phyloP scores from a whole-genome alignment of 1,140 invertebrate species.

The Drosophila ogumai region DNA sequence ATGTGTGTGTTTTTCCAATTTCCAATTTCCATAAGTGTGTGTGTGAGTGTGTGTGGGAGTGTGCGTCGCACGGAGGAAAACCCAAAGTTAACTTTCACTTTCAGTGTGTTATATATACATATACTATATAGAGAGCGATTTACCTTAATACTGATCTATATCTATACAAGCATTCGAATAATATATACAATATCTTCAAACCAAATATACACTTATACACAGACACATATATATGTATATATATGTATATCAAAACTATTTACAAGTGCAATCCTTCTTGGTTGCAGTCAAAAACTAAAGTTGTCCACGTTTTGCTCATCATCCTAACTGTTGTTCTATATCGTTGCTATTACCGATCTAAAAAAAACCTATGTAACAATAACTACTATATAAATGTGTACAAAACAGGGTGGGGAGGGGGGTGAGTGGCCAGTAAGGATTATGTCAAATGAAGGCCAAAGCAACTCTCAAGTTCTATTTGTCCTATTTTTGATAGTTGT shows the following conservation, averaged over 20 bases:
- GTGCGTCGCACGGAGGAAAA: slow-evolving; percentile 56
- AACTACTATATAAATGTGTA: slow-evolving; percentile 34
- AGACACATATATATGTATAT: slow-evolving; percentile 19
- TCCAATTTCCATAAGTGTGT: slow-evolving; percentile 46
- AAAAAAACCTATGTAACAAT: slow-evolving; percentile 44
- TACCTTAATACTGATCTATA: slow-evolving; percentile 41
- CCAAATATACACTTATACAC: slow-evolving; percentile 13
- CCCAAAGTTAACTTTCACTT: slow-evolving; percentile 78
- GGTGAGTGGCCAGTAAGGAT: no score
- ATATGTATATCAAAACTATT: slow-evolving; percentile 56
- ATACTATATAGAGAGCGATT: slow-evolving; percentile 15
- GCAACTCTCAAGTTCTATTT: slow-evolving; percentile 57
- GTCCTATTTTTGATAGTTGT: slow-evolving; percentile 80
- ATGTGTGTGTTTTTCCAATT: slow-evolving; percentile 53
- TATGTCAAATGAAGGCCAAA: slow-evolving; percentile 8
- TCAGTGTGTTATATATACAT: slow-evolving; percentile 50
- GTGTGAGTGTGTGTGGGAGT: slow-evolving; percentile 21
- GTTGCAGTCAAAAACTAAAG: slow-evolving; percentile 35
- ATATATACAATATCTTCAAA: slow-evolving; percentile 32
- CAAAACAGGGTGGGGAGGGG: not conserved
- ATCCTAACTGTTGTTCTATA: slow-evolving; percentile 48
- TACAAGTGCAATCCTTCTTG: slow-evolving; percentile 65
- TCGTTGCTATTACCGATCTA: slow-evolving; percentile 42
- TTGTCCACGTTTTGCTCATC: slow-evolving; percentile 52
- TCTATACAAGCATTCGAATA: slow-evolving; percentile 22